A percentile compares a stretch with the other conserved stretches of the same genome.
Conservation (phyloP, 1,140 invertebrate species). For the Reticulitermes speratus region DNA sequence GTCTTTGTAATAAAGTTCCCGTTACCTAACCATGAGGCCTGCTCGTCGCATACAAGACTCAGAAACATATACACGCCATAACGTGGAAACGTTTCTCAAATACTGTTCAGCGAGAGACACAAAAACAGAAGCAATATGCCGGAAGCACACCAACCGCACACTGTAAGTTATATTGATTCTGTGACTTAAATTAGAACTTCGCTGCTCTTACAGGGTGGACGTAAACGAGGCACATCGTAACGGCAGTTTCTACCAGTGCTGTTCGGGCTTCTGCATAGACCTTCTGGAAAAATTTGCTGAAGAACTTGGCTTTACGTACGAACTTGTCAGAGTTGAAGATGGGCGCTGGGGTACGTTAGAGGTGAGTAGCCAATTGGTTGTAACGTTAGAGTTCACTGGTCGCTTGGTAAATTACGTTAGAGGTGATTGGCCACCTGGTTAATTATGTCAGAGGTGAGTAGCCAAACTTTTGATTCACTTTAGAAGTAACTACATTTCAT, state of each 20-base stretch:
- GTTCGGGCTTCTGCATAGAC: conserved; percentile 66
- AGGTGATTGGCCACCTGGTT: too few species aligned
- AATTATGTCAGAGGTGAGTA: too few species aligned
- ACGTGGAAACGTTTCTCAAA: too few species aligned
- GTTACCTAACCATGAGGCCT: too few species aligned
- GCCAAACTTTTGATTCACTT: too few species aligned
- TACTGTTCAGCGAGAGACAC: too few species aligned
- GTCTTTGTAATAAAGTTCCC: too few species aligned
- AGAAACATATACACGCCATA: too few species aligned
- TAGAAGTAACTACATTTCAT: too few species aligned
- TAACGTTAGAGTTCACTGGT: too few species aligned
- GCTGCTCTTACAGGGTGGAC: conserved; percentile 7
- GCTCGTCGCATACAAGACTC: too few species aligned
- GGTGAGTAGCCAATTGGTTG: conserved; percentile 21
- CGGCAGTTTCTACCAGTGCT: conserved; percentile 53
- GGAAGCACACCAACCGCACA: neutral
- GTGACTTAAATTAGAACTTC: neutral
- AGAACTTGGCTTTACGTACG: conserved; percentile 61
- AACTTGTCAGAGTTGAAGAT: conserved; percentile 60
- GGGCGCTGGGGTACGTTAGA: conserved; percentile 54
- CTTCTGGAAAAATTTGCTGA: conserved; percentile 51
- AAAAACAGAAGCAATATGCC: neutral
- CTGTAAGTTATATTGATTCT: neutral
- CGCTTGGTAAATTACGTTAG: too few species aligned
- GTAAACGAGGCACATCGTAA: conserved; percentile 36